Base-by-base conservation (phyloP, 2,113 vertebrate genomes). In the Chrysochloris asiatica region DNA sequence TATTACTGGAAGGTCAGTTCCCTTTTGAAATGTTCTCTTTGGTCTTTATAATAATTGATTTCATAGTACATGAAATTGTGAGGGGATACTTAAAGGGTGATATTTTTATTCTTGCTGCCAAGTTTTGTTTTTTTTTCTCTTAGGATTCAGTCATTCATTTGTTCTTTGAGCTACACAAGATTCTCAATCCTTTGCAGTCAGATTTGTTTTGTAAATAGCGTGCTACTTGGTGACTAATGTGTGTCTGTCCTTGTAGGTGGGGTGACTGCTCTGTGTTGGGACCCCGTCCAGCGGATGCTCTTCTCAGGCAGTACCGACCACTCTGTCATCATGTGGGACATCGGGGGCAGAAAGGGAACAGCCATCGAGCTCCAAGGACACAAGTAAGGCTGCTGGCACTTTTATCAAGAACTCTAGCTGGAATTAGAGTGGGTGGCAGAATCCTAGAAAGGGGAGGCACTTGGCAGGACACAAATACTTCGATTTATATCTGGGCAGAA, bases 311-410 rank as follows among this genome's bases (percentile, higher is more conserved):
- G 99, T 97, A 99, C 99, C 0, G 99, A 99, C 95, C 99, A 99
- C 97, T 99, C 99, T 69, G 99, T 99, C 96, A 99, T 99, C 97
- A 99, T 99, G 99, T 99, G 99, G 99, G 99, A 99, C 98, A 99
- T 99, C 38, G 99, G 99, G 38, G 99, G 99, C 52, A 98, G 99
- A 80, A 99, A 99, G 98, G 99, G 99, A 97, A 99, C 99, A 1
- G 99, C 99, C 78, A 99, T 99, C 4, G 99, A 99, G 93, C 98
- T 99, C 90, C 99, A 99, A 98, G 99, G 99, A 95, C 99, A 99
- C 98, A 99, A 99, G 99, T 99, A 98, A 61, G 98, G 96, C 93
- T 59, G 36, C 50, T 17, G 36, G 36, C 73, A 38, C 65, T 83
- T 93, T 78, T 45, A 1, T 10, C 13, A 65, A 38, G 48, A 45